Evolutionary conservation across 1,140 invertebrate species (phyloP).

Genomic region (Brachionus paranguensis): DNA sequence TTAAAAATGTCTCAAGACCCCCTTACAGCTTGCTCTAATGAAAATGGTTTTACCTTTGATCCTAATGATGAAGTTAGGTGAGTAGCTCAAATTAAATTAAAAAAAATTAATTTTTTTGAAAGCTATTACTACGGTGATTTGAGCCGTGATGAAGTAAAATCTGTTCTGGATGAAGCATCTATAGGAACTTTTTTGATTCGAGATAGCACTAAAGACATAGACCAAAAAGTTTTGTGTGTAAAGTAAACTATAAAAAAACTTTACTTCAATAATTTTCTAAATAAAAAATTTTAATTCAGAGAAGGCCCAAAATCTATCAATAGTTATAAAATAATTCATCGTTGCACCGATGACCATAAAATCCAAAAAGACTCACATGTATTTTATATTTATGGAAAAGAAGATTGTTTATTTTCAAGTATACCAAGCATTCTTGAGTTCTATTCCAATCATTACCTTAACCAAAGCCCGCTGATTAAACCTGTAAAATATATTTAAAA

Average conservation of each 20-base stretch:
- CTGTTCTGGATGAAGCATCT: neutral
- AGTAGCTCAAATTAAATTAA: neutral
- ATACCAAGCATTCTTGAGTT: slow-evolving; percentile 28
- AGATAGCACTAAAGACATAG: slow-evolving; percentile 28
- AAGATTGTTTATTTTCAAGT: slow-evolving; percentile 22
- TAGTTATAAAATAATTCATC: slow-evolving; percentile 36
- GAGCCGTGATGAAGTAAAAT: slow-evolving; percentile 19
- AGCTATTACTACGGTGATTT: slow-evolving; percentile 38
- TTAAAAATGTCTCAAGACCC: neutral
- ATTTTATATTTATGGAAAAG: slow-evolving; percentile 30
- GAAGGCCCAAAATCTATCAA: slow-evolving; percentile 38
- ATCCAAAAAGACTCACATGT: neutral
- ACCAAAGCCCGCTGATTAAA: slow-evolving; percentile 19
- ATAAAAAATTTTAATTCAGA: neutral
- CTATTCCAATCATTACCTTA: slow-evolving; percentile 34
- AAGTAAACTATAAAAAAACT: neutral
- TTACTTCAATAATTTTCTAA: neutral
- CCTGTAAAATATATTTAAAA: neutral
- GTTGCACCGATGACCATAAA: neutral
- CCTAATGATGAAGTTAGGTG: slow-evolving; percentile 33
- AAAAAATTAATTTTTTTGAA: neutral
- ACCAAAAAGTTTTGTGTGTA: slow-evolving; percentile 38
- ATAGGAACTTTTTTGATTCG: slow-evolving; percentile 35
- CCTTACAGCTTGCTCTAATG: neutral
- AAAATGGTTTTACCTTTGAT: neutral